Conservation (phyloP, 2,113 vertebrate species). For the Merops nubicus region DNA sequence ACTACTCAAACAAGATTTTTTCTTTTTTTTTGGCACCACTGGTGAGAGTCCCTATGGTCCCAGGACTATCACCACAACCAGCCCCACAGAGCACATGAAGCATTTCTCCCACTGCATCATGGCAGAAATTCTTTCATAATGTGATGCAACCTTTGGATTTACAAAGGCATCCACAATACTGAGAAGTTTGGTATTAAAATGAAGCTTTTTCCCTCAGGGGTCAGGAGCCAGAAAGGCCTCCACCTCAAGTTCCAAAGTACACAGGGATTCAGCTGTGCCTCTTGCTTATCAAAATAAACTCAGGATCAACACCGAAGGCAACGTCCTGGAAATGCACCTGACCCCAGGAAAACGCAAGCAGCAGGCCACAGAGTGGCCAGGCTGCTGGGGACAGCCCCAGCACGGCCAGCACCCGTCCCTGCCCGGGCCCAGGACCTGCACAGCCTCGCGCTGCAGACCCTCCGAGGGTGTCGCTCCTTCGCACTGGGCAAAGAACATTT, state of each 20-base stretch:
- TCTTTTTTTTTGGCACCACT: background rate
- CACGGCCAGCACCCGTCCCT: fast-evolving
- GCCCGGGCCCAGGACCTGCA: background rate
- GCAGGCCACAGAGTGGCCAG: fast-evolving
- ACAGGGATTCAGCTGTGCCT: background rate
- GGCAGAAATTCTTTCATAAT: background rate
- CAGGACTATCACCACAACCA: background rate
- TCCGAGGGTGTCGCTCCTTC: background rate
- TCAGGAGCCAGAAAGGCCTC: background rate
- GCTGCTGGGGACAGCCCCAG: background rate
- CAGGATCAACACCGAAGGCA: background rate
- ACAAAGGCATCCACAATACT: background rate
- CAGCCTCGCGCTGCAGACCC: fast-evolving
- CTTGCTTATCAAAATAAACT: background rate
- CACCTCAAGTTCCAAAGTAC: background rate
- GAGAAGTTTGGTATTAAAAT: background rate
- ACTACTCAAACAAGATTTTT: background rate
- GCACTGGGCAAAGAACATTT: background rate
- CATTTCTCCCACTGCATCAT: background rate
- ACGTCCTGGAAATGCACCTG: fast-evolving
- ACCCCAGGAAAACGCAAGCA: fast-evolving
- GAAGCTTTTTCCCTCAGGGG: background rate
- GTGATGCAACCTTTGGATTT: background rate
- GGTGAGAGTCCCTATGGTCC: background rate
- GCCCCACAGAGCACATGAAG: background rate